Base-by-base conservation (phyloP, 2,888 invertebrate genomes). In the Mermis nigrescens region DNA sequence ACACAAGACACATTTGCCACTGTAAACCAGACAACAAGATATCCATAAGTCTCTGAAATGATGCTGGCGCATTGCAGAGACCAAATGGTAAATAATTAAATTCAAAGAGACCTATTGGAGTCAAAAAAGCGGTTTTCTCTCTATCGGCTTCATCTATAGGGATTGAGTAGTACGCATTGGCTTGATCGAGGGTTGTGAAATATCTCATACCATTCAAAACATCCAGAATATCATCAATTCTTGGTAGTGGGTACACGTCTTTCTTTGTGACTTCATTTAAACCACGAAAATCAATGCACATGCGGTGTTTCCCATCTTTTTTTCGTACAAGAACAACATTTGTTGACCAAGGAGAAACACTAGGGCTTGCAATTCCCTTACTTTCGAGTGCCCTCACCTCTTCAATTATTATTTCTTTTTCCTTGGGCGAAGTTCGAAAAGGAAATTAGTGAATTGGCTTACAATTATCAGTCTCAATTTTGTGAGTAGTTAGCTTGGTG, bases 261-360 rank as follows among this genome's bases (percentile, higher is more conserved):
- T 55, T 54, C 28, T 55, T 58, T 12, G 63, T 63, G 19, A 63
- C 61, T 3, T 7, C 45, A 59, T 66, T 66, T 1, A 67, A 31
- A 2, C 57, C 22, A 32, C 66, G 32, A 57, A 63, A 67, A 58
- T 66, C 65, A 15, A 66, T 57, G 51, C 66, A 66, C 7, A 63
- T 64, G 55, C 61, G 62, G 51, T 29, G 61, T 19, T 46, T 52
- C 27, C 62, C 66, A 57, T 67, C 63, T 58, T 68, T 69, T 63
- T 72, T 74, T 24, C 63, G 64, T 1, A 71, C 70, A 1, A 38
- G n/a, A n/a, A n/a, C n/a, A n/a, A n/a, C n/a, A n/a, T n/a, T n/a
- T n/a, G n/a, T n/a, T n/a, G n/a, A n/a, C n/a, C 38, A 38, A 73
- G 53, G 38, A 19, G 38, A 38, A 12, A 12, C 12, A 38, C 38